Percentiles rank a stretch among this genome's conserved stretches.
These are phyloP conservation scores for Drosophila pullipes DNA, from an alignment of 2,888 invertebrate genomes.

Conservation along the genomic window DNA sequence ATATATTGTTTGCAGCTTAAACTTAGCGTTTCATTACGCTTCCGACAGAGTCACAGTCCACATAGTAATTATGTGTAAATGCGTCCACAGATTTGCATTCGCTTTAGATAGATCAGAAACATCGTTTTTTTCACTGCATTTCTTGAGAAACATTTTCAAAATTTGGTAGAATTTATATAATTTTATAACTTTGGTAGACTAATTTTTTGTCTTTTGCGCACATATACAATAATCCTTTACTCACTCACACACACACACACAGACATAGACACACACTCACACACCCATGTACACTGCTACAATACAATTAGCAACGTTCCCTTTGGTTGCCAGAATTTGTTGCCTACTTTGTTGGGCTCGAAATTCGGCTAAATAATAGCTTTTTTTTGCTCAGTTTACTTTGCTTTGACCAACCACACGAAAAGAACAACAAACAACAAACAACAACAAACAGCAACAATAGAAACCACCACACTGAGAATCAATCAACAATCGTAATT, in stretches of 20 bases:
- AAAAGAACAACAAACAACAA: conserved; percentile 15
- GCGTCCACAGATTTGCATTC: conserved; percentile 1
- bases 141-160: background rate
- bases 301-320: conserved; percentile 3
- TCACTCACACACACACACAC: conserved; percentile 9
- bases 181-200: background rate
- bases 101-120: background rate
- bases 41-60: background rate
- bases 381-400: conserved; percentile 60
- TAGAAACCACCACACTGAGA: background rate
- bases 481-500: conserved; percentile 6
- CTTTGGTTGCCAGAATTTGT: conserved; percentile 29
- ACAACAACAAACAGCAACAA: conserved; percentile 5
- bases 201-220: conserved; percentile 1
- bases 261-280: background rate
- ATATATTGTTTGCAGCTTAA: background rate
- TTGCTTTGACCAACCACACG: conserved; percentile 59
- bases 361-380: conserved; percentile 22
- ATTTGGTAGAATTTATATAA: background rate
- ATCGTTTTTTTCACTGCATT: background rate
- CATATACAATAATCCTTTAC: conserved; percentile 13
- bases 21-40: background rate
- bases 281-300: background rate
- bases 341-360: conserved; percentile 24
- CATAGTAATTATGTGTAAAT: background rate